Percentiles rank a stretch among this genome's conserved stretches.
Evolutionary conservation across 1,140 invertebrate genomes (phyloP).

Genomic region (Chelonus insularis): DNA sequence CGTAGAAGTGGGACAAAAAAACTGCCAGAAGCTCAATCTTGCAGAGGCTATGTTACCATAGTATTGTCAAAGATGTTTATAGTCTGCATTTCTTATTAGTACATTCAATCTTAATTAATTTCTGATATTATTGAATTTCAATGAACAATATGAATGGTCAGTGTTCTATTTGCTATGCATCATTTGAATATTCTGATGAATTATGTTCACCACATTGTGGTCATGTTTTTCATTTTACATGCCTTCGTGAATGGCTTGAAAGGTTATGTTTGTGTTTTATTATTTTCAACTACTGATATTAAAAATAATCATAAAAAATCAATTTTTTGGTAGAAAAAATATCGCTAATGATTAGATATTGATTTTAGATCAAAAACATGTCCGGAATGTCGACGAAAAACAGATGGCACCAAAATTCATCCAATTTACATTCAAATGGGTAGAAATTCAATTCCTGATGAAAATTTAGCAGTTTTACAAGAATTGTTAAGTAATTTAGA

Average conservation of each 20-base stretch:
- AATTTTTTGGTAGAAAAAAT: no score
- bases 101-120: no score
- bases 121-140: no score
- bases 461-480: slow-evolving; percentile 50
- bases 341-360: no score
- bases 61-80: no score
- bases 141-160: slow-evolving; percentile 72
- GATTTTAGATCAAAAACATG: slow-evolving; percentile 67
- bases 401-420: slow-evolving; percentile 63
- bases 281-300: no score
- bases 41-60: no score
- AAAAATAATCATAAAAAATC: no score
- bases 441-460: slow-evolving; percentile 56
- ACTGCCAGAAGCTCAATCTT: no score
- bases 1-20: no score
- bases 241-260: slow-evolving; percentile 70
- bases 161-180: slow-evolving; percentile 72
- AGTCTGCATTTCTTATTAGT: no score
- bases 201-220: slow-evolving; percentile 69
- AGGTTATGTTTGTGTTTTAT: slow-evolving; percentile 56
- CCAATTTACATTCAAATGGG: slow-evolving; percentile 67
- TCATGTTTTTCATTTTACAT: slow-evolving; percentile 70
- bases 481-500: slow-evolving; percentile 55
- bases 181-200: slow-evolving; percentile 64
- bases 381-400: slow-evolving; percentile 71